A percentile compares a stretch with the other conserved stretches of the same genome.
Evolutionary conservation across 1,140 invertebrate genomes (phyloP).

Genomic region (Papilio dardanus): DNA sequence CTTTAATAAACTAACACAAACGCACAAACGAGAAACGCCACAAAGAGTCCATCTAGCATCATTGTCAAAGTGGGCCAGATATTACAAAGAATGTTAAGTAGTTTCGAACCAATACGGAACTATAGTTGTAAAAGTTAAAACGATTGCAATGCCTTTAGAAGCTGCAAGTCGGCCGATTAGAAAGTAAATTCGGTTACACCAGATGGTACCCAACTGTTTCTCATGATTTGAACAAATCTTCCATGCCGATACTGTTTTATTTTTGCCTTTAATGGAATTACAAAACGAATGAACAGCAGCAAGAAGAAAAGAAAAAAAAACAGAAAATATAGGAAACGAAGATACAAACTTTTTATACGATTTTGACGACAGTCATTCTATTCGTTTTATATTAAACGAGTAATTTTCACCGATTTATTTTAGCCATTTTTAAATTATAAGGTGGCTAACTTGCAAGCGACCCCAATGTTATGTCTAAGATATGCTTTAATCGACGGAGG

Average conservation of each 20-base stretch:
- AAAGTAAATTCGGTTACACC: conserved; percentile 54
- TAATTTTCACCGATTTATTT: not conserved
- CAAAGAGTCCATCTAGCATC: conserved; percentile 6
- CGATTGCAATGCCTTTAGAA: conserved; percentile 55
- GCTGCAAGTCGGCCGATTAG: conserved; percentile 57
- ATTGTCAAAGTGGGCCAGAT: conserved; percentile 56
- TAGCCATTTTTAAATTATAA: too few relatives aligned
- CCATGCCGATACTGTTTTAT: not conserved
- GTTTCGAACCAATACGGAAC: conserved; percentile 59
- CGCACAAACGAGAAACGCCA: not conserved
- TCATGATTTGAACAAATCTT: conserved; percentile 8
- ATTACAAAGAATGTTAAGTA: conserved; percentile 66
- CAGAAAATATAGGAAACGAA: too few relatives aligned
- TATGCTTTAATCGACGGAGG: too few relatives aligned
- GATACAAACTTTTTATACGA: too few relatives aligned
- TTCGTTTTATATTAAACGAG: not conserved
- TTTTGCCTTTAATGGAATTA: not conserved
- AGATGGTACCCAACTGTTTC: conserved; percentile 32
- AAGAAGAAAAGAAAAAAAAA: too few relatives aligned
- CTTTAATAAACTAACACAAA: conserved; percentile 38
- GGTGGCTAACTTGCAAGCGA: too few relatives aligned
- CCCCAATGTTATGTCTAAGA: too few relatives aligned
- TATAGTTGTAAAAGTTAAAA: conserved; percentile 64
- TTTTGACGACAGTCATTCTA: not conserved
- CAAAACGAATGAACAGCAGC: not conserved